Percentiles rank a stretch among this genome's conserved stretches.
Conservation (phyloP, 2,888 invertebrate species). For the Scaptomyza reducta region DNA sequence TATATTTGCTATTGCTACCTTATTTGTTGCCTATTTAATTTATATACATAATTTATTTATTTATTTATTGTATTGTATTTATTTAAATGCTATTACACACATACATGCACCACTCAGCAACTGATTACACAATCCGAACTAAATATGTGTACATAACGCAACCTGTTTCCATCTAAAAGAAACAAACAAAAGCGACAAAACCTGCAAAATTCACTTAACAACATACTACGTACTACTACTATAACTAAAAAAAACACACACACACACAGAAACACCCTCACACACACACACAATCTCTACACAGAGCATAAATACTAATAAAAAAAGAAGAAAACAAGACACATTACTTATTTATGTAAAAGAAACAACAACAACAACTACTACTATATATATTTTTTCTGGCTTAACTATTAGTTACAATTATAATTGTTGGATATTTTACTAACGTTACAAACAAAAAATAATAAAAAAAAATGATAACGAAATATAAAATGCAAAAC, state of each 20-base stretch:
- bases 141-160: conserved; percentile 61
- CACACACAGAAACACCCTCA: conserved; percentile 10
- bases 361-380: conserved; percentile 56
- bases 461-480: conserved; percentile 44
- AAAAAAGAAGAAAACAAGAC: conserved; percentile 49
- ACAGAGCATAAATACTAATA: conserved; percentile 44
- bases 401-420: conserved; percentile 78
- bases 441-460: conserved; percentile 75
- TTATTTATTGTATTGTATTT: conserved; percentile 61
- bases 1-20: conserved; percentile 39
- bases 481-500: conserved; percentile 61
- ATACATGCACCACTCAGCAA: conserved; percentile 19
- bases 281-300: conserved; percentile 28
- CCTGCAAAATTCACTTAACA: conserved; percentile 41
- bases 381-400: conserved; percentile 74
- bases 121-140: conserved; percentile 37
- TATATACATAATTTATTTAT: conserved; percentile 70
- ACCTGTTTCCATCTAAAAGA: conserved; percentile 20
- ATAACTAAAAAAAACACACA: conserved; percentile 20
- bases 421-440: conserved; percentile 79
- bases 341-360: conserved; percentile 74
- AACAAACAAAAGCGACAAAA: conserved; percentile 16
- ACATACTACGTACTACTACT: conserved; percentile 44
- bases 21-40: conserved; percentile 71
- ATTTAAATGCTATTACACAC: conserved; percentile 50